Base-by-base conservation (phyloP, 2,113 vertebrate genomes). In the Lophius piscatorius region DNA sequence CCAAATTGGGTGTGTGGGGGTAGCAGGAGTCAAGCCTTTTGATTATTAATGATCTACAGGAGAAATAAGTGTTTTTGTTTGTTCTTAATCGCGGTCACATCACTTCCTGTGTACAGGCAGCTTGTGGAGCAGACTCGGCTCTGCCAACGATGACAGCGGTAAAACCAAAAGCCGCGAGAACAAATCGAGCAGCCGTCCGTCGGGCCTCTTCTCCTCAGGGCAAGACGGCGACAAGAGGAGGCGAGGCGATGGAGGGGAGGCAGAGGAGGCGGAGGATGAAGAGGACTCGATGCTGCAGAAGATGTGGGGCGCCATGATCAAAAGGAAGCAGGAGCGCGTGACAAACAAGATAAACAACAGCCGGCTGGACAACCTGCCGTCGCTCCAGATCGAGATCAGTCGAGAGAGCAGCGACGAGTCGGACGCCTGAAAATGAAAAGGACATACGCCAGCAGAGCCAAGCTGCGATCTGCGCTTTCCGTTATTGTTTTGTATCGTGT, bases 381-480 rank as follows among this genome's bases (percentile, higher is more conserved):
- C 96, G 0, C 91, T 99, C 70, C 97, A 99, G 82, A 99, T 98
- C 6, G 96, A 99, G 89, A 98, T 98, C 89, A 98, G 97, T 90
- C 91, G 94, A 22, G 96, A 99, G 81, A 97, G 95, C 92, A 98
- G 94, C 76, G 95, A 96, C 11, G 96, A 98, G 66, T 95, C 95
- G 0, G 96, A 98, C 63, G 94, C 94, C 41, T 99, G 93, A 98
- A 3, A 3, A 1, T 0, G 34, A 40, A 22, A 7, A 6, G 2
- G 10, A 51, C 41, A 3, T 1, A 21, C 10, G 2, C n/a, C 5
- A 26, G 0, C 3, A 35, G 21, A 18, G 13, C 26, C 14, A 8
- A 7, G 16, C 12, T 2, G 14, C 12, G 20, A 16, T 4, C 8
- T 4, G 18, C 24, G 26, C 5, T 7, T 6, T 7, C 46, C 3